These are phyloP conservation scores for Phaonia tiefii DNA, from an alignment of 2,888 invertebrate genomes.

Conservation along the genomic window DNA sequence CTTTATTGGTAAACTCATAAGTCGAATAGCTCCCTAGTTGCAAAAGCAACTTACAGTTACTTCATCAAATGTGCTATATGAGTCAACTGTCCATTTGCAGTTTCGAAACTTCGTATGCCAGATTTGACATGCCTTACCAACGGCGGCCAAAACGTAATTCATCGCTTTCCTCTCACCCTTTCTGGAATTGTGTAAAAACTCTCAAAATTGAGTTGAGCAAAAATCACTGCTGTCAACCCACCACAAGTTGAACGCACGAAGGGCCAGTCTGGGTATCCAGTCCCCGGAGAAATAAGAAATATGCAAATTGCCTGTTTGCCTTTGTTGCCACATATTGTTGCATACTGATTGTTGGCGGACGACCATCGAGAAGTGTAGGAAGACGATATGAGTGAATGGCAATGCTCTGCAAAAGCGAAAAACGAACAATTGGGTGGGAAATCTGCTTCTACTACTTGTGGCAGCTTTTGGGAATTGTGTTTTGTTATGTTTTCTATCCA, in stretches of 20 bases:
- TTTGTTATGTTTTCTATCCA: not conserved
- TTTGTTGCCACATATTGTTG: slow-evolving; percentile 18
- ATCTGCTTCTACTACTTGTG: slow-evolving; percentile 43
- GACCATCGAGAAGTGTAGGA: slow-evolving; percentile 23
- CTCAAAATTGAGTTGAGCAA: not conserved
- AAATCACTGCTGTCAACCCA: slow-evolving; percentile 1
- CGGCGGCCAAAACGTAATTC: slow-evolving; percentile 6
- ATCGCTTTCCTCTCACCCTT: not conserved
- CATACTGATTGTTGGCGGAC: slow-evolving; percentile 38
- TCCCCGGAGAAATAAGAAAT: slow-evolving; percentile 60
- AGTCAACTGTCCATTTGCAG: too few relatives aligned
- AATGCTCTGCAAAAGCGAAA: slow-evolving; percentile 31
- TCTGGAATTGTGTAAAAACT: not conserved
- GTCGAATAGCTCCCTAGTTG: too few relatives aligned
- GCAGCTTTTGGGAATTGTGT: slow-evolving; percentile 47
- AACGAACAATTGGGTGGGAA: slow-evolving; percentile 58
- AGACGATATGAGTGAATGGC: slow-evolving; percentile 1
- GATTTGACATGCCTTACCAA: slow-evolving; percentile 2
- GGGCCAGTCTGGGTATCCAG: slow-evolving; percentile 29
- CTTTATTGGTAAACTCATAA: too few relatives aligned
- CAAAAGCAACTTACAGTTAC: too few relatives aligned
- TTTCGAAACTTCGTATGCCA: not conserved
- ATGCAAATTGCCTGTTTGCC: slow-evolving; percentile 55
- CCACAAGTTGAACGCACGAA: not conserved
- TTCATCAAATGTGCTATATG: too few relatives aligned